Percentiles rank a stretch among this genome's conserved stretches.
Conservation (phyloP, 2,113 vertebrate genomes). For the Gallinago jamesoni region DNA sequence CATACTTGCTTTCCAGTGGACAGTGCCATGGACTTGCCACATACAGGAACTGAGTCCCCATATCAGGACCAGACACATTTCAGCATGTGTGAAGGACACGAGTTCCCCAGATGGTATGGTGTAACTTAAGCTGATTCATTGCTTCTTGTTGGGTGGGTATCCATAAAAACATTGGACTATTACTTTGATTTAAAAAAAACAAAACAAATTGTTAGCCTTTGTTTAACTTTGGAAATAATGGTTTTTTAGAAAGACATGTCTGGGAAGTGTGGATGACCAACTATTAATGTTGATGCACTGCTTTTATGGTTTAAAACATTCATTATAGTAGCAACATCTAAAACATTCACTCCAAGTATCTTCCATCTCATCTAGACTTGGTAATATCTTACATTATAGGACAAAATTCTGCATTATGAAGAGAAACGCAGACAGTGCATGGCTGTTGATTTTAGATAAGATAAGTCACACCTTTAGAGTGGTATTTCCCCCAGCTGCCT, state of each 20-base stretch:
- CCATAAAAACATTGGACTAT: background rate
- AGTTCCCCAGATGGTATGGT: background rate
- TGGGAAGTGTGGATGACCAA: background rate
- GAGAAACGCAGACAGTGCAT: background rate
- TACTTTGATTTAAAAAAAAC: background rate
- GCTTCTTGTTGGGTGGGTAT: background rate
- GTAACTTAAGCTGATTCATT: background rate
- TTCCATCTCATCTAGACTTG: background rate
- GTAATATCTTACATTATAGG: background rate
- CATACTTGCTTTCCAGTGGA: background rate
- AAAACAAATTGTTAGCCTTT: background rate
- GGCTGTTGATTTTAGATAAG: background rate
- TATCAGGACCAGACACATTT: accelerated
- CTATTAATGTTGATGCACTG: background rate
- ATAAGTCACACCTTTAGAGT: background rate
- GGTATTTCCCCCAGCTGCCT: background rate
- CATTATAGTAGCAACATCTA: background rate
- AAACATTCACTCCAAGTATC: background rate
- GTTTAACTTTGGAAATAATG: background rate
- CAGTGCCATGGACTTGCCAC: background rate
- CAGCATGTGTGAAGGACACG: background rate
- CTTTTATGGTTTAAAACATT: background rate
- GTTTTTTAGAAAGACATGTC: background rate
- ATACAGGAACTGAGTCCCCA: accelerated
- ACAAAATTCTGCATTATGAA: background rate